phyloP scores from a whole-genome alignment of 2,888 invertebrate species.

The Lamproptera curius region DNA sequence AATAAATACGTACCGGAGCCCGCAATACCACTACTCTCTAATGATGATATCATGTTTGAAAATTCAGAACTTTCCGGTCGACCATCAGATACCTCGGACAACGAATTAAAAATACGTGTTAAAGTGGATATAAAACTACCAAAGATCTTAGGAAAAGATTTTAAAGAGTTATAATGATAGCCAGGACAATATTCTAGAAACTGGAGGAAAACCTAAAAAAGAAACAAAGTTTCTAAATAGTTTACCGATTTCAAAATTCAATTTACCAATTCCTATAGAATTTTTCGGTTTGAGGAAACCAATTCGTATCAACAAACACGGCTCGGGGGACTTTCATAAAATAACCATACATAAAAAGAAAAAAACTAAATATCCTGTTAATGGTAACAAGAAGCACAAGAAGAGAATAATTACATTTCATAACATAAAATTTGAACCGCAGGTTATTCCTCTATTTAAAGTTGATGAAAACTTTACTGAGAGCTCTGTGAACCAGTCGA shows the following conservation, averaged over 20 bases:
- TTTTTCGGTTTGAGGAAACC: constrained; percentile 43
- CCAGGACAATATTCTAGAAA: constrained; percentile 30
- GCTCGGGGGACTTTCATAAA: constrained; percentile 46
- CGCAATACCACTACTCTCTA: background rate
- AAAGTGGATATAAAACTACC: constrained; percentile 64
- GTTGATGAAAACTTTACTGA: constrained; percentile 31
- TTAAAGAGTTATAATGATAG: constrained; percentile 34
- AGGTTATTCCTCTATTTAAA: constrained; percentile 33
- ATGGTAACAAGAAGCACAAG: constrained; percentile 50
- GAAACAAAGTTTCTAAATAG: constrained; percentile 41
- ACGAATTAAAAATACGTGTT: constrained; percentile 53
- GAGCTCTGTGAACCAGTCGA: constrained; percentile 26
- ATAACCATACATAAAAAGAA: constrained; percentile 63
- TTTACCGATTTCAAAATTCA: constrained; percentile 49
- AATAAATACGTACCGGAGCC: background rate
- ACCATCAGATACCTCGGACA: constrained; percentile 32
- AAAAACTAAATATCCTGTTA: constrained; percentile 45
- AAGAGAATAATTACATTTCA: constrained; percentile 56
- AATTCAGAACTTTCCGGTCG: constrained; percentile 18
- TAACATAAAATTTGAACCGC: constrained; percentile 47
- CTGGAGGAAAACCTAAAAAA: constrained; percentile 38
- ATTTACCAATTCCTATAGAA: constrained; percentile 53
- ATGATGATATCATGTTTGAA: too few relatives aligned
- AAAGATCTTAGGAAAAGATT: constrained; percentile 39
- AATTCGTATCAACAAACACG: constrained; percentile 33